Evolutionary conservation across 2,888 invertebrate species (phyloP).

Genomic region (Oligia latruncula): DNA sequence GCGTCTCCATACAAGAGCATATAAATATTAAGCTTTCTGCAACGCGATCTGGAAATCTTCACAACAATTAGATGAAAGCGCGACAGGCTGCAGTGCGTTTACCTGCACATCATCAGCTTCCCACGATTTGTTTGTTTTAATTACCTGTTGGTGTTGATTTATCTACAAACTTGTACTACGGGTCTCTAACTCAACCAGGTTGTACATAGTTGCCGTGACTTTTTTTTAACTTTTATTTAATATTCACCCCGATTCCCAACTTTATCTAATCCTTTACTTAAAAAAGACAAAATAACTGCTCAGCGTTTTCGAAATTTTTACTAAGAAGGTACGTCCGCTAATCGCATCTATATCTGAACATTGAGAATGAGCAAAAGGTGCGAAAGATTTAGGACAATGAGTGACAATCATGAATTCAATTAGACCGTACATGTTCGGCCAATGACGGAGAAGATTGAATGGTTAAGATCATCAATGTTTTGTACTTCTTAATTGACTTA

Average conservation of each 20-base stretch:
- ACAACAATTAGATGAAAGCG: constrained; percentile 79
- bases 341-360: not conserved
- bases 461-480: not conserved
- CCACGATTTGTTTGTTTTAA: constrained; percentile 64
- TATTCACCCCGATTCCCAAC: not conserved
- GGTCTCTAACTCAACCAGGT: not conserved
- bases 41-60: constrained; percentile 74
- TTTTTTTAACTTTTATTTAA: not conserved
- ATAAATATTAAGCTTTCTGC: constrained; percentile 82
- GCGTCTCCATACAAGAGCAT: constrained; percentile 63
- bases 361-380: not conserved
- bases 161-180: not conserved
- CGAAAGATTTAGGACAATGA: not conserved
- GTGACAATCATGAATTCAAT: not conserved
- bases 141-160: constrained; percentile 30
- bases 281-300: not conserved
- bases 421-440: not conserved
- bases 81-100: constrained; percentile 58
- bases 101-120: constrained; percentile 59
- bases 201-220: not conserved
- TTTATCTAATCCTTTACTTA: not conserved
- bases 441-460: not conserved
- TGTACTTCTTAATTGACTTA: not conserved
- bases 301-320: not conserved
- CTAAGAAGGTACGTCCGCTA: not conserved